A percentile compares a stretch with the other conserved stretches of the same genome.
These are phyloP conservation scores for Rattus rattus DNA, from an alignment of 2,113 vertebrate genomes.

Conservation along the genomic window DNA sequence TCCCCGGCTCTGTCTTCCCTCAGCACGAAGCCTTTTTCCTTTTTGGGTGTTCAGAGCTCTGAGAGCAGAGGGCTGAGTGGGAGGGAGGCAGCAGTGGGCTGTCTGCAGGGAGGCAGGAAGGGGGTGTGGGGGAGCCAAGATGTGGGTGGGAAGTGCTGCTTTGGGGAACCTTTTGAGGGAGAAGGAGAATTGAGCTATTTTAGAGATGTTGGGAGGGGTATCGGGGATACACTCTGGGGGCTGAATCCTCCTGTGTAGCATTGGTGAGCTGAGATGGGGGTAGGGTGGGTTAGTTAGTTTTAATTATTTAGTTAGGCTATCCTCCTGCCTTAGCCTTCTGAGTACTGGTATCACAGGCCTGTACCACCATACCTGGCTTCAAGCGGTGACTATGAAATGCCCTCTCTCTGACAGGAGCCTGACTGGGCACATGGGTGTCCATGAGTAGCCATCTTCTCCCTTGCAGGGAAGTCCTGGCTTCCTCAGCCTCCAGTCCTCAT, in stretches of 20 bases:
- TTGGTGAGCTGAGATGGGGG: too few species aligned
- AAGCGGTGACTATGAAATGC: background rate
- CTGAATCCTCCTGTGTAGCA: background rate
- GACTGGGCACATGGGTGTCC: background rate
- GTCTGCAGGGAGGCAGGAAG: slow-evolving; percentile 50
- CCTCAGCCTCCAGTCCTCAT: background rate
- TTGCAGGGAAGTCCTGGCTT: slow-evolving; percentile 43
- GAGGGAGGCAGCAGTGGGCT: slow-evolving; percentile 57
- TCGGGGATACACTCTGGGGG: background rate
- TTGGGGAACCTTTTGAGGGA: slow-evolving; percentile 55
- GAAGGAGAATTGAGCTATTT: slow-evolving; percentile 52
- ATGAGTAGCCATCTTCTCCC: background rate
- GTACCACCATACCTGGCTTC: background rate
- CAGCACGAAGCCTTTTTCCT: slow-evolving; percentile 73
- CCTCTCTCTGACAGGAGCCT: background rate
- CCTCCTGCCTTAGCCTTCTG: too few species aligned
- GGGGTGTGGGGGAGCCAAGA: slow-evolving; percentile 18
- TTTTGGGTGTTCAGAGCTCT: slow-evolving; percentile 77
- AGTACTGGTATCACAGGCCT: background rate
- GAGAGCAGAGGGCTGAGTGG: slow-evolving; percentile 68
- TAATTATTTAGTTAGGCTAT: background rate
- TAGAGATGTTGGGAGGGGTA: background rate
- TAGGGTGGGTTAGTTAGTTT: background rate
- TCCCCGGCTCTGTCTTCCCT: slow-evolving; percentile 67
- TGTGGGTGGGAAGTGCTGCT: slow-evolving; percentile 44